Conservation (phyloP, 2,888 invertebrate species). For the Anthrax anthrax region DNA sequence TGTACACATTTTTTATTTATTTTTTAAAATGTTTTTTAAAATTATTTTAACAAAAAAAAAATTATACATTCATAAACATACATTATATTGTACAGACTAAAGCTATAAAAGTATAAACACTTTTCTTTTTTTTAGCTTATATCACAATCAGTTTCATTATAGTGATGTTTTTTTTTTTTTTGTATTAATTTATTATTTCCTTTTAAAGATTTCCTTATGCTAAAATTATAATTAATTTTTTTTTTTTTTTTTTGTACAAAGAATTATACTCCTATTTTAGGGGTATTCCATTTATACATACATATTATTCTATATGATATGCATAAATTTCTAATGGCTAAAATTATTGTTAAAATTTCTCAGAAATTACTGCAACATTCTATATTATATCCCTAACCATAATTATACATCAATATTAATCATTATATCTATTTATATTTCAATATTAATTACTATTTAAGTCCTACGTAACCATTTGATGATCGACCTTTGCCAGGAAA, state of each 20-base stretch:
- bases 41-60: too few species aligned
- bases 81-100: too few species aligned
- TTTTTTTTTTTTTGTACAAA: too few species aligned
- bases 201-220: too few species aligned
- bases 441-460: background rate
- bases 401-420: background rate
- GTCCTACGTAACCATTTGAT: conserved; percentile 8
- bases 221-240: too few species aligned
- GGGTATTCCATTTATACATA: background rate
- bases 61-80: too few species aligned
- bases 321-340: background rate
- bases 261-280: conserved; percentile 3
- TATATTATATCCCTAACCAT: too few species aligned
- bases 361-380: conserved; percentile 8
- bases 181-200: too few species aligned
- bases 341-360: conserved; percentile 1
- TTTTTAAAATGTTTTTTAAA: too few species aligned
- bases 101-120: too few species aligned
- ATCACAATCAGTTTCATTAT: background rate
- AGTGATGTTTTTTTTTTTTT: too few species aligned
- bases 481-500: conserved; percentile 45
- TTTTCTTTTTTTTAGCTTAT: background rate
- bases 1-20: too few species aligned
- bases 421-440: background rate
- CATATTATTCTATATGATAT: background rate